These are phyloP conservation scores for Arizona elegans DNA, from an alignment of 2,113 vertebrate species.

Conservation along the genomic window DNA sequence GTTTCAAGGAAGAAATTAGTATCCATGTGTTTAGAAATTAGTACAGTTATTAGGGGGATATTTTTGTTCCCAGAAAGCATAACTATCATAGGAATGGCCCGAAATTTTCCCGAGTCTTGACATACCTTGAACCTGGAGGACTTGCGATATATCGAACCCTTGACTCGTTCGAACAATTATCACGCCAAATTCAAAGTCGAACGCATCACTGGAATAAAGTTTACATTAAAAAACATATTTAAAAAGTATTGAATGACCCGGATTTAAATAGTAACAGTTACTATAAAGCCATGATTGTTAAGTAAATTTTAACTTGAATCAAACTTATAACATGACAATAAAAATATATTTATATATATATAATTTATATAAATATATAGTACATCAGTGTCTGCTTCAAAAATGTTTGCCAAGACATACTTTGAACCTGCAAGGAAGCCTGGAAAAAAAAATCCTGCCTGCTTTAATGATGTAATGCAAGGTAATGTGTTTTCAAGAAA, in stretches of 20 bases:
- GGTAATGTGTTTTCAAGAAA: background rate
- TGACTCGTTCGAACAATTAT: slow-evolving; percentile 84
- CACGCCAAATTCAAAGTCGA: slow-evolving; percentile 92
- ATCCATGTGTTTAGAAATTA: background rate
- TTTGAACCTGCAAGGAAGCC: background rate
- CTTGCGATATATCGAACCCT: slow-evolving; percentile 90
- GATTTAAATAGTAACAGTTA: background rate
- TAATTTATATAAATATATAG: background rate
- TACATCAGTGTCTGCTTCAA: background rate
- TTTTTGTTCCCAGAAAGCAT: background rate
- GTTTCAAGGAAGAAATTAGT: background rate
- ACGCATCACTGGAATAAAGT: slow-evolving; percentile 80
- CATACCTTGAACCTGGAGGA: slow-evolving; percentile 90
- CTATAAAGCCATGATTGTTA: background rate
- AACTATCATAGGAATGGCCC: background rate
- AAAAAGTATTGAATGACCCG: background rate
- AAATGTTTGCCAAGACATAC: background rate
- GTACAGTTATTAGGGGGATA: background rate
- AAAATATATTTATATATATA: too few relatives aligned
- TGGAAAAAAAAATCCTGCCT: background rate
- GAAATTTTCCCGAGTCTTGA: background rate
- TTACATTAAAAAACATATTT: background rate
- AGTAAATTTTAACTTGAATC: background rate
- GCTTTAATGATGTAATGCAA: background rate
- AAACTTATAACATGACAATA: background rate